phyloP scores from a whole-genome alignment of 30 jellyfish, hydroid and myxozoan species.

The Aurelia coerulea region DNA sequence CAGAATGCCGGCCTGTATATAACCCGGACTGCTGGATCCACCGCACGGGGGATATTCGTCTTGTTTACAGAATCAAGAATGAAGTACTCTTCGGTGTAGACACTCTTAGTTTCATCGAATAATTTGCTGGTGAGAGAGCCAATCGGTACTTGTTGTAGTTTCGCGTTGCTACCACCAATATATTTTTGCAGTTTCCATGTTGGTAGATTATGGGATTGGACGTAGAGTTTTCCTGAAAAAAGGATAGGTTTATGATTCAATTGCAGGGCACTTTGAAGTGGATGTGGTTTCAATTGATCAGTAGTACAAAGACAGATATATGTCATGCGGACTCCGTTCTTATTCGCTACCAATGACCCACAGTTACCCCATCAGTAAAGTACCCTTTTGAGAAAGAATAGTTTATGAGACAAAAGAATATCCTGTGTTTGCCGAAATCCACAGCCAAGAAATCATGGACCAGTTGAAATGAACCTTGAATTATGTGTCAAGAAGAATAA shows the following conservation, averaged over 20 bases:
- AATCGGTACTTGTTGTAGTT: conserved; percentile 35
- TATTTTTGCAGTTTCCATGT: conserved; percentile 56
- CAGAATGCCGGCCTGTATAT: conserved; percentile 57
- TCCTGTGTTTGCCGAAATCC: no score
- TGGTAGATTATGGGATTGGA: conserved; percentile 46
- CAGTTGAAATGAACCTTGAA: no score
- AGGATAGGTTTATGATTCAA: neutral
- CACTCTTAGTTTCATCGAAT: conserved; percentile 53
- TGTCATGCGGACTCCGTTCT: no score
- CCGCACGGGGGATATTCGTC: conserved; percentile 51
- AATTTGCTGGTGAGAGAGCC: conserved; percentile 53
- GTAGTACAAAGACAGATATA: no score
- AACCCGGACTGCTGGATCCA: conserved; percentile 54
- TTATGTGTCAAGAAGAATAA: no score
- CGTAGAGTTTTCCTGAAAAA: conserved; percentile 50
- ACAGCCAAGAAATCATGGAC: no score
- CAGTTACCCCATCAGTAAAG: no score
- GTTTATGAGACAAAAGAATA: no score
- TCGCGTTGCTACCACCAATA: conserved; percentile 61
- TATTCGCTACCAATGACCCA: no score
- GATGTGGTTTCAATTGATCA: no score
- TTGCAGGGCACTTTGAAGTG: no score
- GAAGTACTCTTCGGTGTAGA: conserved; percentile 55
- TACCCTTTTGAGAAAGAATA: no score
- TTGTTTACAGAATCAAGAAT: conserved; percentile 28